Conservation (phyloP, 2,113 vertebrate genomes). For the Urocynchramus pylzowi region DNA sequence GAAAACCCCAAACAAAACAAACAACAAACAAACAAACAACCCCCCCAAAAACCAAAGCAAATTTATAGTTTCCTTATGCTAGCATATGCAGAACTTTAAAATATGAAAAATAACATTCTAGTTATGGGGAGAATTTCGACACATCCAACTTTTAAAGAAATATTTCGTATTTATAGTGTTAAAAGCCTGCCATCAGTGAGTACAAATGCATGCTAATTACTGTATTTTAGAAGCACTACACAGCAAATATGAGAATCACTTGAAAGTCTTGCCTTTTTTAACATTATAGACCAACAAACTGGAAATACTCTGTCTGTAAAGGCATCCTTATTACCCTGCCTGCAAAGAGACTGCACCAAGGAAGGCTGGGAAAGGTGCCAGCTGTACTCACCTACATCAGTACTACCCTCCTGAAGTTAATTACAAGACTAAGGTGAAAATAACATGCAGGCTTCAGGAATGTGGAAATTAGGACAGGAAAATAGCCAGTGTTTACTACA, state of each 20-base stretch:
- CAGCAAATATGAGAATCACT: neutral
- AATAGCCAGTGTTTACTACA: neutral
- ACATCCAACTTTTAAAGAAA: neutral
- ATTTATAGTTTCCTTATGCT: neutral
- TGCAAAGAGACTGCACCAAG: neutral
- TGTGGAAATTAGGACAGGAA: neutral
- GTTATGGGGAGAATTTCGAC: neutral
- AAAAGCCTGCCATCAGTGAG: neutral
- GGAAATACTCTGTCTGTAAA: neutral
- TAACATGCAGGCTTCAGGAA: neutral
- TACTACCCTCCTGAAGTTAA: neutral
- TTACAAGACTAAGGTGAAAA: neutral
- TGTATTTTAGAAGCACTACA: neutral
- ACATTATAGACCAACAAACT: neutral
- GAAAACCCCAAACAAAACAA: no score
- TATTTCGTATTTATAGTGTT: neutral
- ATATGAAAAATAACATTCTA: neutral
- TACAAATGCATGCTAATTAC: neutral
- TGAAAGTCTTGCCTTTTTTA: neutral
- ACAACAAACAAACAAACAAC: no score
- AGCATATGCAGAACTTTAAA: neutral
- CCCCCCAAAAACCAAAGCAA: fast-evolving
- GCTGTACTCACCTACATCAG: neutral
- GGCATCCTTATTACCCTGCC: neutral
- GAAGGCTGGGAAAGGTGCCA: neutral